Conservation (phyloP, 1,140 invertebrate species). For the Diabrotica undecimpunctata region DNA sequence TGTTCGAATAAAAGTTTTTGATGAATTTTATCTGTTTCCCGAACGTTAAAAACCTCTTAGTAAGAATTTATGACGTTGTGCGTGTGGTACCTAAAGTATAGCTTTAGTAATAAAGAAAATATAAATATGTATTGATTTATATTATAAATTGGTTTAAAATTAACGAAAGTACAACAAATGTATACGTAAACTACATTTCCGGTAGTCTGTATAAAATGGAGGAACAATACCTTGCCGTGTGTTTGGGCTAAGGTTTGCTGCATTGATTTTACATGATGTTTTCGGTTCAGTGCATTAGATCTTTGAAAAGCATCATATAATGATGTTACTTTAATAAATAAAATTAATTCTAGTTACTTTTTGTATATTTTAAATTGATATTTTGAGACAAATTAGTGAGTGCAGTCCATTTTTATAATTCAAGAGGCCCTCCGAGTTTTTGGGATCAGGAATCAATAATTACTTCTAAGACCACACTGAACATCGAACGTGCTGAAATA, state of each 20-base stretch:
- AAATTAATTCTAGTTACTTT: no score
- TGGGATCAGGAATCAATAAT: no score
- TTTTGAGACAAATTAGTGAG: no score
- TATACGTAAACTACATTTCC: slow-evolving; percentile 44
- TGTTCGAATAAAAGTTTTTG: no score
- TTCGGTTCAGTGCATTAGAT: neutral
- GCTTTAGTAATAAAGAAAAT: slow-evolving; percentile 12
- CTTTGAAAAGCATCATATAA: no score
- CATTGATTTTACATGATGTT: neutral
- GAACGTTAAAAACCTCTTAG: slow-evolving; percentile 32
- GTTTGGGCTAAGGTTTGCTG: slow-evolving; percentile 33
- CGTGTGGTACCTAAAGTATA: slow-evolving; percentile 38
- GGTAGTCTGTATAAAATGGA: slow-evolving; percentile 21
- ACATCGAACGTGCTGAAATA: no score
- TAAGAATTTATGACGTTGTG: slow-evolving; percentile 40
- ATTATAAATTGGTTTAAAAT: slow-evolving; percentile 1
- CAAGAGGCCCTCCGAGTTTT: no score
- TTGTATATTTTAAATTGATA: no score
- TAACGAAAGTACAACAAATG: slow-evolving; percentile 49
- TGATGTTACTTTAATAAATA: no score
- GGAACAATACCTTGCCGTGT: slow-evolving; percentile 43
- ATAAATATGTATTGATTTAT: neutral
- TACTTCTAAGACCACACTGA: no score
- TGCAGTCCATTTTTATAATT: no score
- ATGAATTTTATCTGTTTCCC: no score